Evolutionary conservation across 2,113 vertebrate genomes (phyloP).

Genomic region (Cygnus buccinator): DNA sequence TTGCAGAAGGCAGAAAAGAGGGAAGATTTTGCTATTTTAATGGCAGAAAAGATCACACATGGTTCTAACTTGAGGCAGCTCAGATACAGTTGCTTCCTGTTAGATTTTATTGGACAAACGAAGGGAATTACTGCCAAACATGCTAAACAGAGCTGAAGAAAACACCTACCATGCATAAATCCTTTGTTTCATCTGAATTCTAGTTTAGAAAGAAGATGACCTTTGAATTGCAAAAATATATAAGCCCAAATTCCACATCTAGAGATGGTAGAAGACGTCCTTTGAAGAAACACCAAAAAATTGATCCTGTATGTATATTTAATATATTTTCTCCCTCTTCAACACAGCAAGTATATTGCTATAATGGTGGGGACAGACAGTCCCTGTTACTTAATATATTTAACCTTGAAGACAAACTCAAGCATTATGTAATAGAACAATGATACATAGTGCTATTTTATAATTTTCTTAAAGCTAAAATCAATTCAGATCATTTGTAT

Average conservation of each 20-base stretch:
- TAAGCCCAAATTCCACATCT: background rate
- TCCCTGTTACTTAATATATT: background rate
- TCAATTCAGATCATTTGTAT: background rate
- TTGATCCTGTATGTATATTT: no score
- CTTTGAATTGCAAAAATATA: background rate
- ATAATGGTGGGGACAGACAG: rapidly evolving
- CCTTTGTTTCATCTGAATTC: background rate
- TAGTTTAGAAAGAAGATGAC: background rate
- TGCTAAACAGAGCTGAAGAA: background rate
- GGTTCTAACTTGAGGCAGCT: background rate
- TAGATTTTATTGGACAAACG: background rate
- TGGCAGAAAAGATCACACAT: background rate
- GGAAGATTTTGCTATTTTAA: background rate
- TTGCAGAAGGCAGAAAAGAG: background rate
- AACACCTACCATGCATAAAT: background rate
- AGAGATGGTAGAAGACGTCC: background rate
- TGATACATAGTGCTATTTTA: background rate
- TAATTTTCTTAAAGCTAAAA: background rate
- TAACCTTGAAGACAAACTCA: background rate
- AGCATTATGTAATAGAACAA: rapidly evolving
- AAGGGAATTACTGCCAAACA: background rate
- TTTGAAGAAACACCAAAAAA: background rate
- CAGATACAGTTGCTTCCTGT: background rate
- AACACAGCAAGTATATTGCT: background rate
- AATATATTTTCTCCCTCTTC: background rate